phyloP scores from a whole-genome alignment of 64 coral and sea anemone species.

The Catalaphyllia jardinei region DNA sequence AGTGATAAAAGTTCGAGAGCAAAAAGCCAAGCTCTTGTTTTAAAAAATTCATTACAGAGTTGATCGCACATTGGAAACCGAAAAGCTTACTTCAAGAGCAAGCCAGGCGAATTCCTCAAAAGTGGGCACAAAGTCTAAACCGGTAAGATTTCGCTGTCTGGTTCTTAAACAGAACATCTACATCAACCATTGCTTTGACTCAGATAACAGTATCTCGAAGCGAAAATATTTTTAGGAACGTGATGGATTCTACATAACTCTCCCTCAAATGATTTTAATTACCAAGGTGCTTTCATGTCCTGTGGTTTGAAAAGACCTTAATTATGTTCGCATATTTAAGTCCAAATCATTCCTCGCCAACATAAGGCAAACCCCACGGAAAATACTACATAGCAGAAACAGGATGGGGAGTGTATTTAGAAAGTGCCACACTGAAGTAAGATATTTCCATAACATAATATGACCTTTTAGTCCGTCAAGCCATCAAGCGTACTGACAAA shows the following conservation, averaged over 20 bases:
- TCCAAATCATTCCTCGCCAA: background rate
- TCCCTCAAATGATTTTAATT: background rate
- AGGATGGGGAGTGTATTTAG: background rate
- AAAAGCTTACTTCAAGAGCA: background rate
- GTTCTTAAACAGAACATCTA: background rate
- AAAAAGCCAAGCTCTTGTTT: background rate
- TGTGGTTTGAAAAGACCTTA: background rate
- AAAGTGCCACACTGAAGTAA: background rate
- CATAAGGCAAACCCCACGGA: background rate
- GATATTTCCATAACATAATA: background rate
- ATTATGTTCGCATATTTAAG: background rate
- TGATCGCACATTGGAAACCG: background rate
- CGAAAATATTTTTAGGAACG: background rate
- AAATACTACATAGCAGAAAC: background rate
- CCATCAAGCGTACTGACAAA: background rate
- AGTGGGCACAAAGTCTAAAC: background rate
- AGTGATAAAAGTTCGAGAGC: background rate
- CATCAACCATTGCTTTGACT: no score
- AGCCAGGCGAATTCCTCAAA: background rate
- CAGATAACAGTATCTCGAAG: background rate
- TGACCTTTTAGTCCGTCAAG: background rate
- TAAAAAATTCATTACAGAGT: background rate
- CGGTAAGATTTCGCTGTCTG: background rate
- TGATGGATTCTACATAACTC: constrained; percentile 18
- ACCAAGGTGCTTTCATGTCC: no score